A percentile compares a stretch with the other conserved stretches of the same genome.
Evolutionary conservation across 2,113 vertebrate species (phyloP).

Genomic region (Phaethon lepturus): DNA sequence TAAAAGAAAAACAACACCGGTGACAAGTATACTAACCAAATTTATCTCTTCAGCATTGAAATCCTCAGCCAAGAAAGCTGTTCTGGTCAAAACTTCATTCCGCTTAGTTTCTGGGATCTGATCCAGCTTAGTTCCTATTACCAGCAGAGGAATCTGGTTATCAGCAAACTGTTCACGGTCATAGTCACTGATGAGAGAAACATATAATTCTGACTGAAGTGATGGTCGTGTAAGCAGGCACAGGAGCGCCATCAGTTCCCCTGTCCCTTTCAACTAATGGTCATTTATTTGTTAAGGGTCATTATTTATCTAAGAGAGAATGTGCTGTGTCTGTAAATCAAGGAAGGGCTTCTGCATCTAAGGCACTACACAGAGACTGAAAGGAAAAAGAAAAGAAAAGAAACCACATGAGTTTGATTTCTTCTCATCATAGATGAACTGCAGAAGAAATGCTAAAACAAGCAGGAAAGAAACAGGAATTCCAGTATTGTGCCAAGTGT

Average conservation of each 20-base stretch:
- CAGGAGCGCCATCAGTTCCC: neutral
- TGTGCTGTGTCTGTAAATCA: neutral
- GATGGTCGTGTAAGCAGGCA: neutral
- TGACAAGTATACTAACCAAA: conserved; percentile 80
- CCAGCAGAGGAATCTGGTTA: conserved; percentile 91
- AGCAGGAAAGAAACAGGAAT: neutral
- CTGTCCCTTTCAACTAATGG: neutral
- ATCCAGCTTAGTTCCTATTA: conserved; percentile 97
- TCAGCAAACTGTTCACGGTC: conserved; percentile 96
- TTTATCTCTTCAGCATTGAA: conserved; percentile 98
- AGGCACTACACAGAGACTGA: neutral
- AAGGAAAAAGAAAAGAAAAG: neutral
- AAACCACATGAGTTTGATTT: neutral
- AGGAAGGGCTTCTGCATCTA: neutral
- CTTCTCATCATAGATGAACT: neutral
- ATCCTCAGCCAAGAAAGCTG: conserved; percentile 95
- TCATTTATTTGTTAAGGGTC: neutral
- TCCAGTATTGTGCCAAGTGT: neutral
- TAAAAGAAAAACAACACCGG: neutral
- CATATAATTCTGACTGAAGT: neutral
- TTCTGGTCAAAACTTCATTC: conserved; percentile 92
- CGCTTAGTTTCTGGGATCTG: conserved; percentile 95
- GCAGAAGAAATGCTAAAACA: neutral
- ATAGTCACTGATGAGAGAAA: conserved; percentile 84
- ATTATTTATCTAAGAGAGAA: neutral